phyloP scores from a whole-genome alignment of 2,797 vertebrate genomes.

The Hoplostethus mediterraneus region DNA sequence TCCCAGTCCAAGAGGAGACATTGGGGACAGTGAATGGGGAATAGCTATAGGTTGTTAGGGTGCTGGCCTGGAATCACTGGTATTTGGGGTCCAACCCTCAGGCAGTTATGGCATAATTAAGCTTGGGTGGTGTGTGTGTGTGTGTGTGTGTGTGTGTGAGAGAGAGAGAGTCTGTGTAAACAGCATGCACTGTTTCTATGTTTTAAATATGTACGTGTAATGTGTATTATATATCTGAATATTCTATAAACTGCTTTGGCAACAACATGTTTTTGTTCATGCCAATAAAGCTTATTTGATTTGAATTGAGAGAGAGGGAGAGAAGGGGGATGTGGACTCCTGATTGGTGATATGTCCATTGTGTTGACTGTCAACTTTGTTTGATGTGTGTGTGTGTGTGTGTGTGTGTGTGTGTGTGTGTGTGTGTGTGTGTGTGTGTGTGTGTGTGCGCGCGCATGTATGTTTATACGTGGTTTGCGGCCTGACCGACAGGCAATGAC shows the following conservation, averaged over 20 bases:
- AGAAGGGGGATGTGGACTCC: slow-evolving; percentile 61
- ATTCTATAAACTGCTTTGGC: too few species aligned
- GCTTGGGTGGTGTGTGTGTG: slow-evolving; percentile 46
- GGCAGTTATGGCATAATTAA: slow-evolving; percentile 74
- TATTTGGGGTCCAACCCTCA: slow-evolving; percentile 59
- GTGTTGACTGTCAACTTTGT: slow-evolving; percentile 70
- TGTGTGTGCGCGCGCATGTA: slow-evolving; percentile 20
- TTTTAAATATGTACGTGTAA: too few species aligned
- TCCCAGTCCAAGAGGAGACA: slow-evolving; percentile 22
- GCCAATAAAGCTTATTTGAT: too few species aligned
- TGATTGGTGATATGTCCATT: slow-evolving; percentile 70
- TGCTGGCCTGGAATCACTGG: slow-evolving; percentile 64
- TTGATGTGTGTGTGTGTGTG: slow-evolving; percentile 49
- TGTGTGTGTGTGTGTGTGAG: slow-evolving; percentile 38
- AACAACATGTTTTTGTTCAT: too few species aligned
- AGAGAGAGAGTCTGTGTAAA: background rate
- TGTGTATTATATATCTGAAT: too few species aligned
- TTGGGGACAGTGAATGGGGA: slow-evolving; percentile 27
- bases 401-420: slow-evolving; percentile 25
- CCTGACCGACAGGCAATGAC: slow-evolving; percentile 46
- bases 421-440: slow-evolving; percentile 27
- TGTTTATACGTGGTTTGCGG: slow-evolving; percentile 30
- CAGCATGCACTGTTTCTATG: too few species aligned
- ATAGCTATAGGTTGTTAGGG: slow-evolving; percentile 63
- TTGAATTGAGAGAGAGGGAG: slow-evolving; percentile 11